These are phyloP conservation scores for Uloborus diversus DNA, from an alignment of 1,140 invertebrate genomes.

Conservation along the genomic window DNA sequence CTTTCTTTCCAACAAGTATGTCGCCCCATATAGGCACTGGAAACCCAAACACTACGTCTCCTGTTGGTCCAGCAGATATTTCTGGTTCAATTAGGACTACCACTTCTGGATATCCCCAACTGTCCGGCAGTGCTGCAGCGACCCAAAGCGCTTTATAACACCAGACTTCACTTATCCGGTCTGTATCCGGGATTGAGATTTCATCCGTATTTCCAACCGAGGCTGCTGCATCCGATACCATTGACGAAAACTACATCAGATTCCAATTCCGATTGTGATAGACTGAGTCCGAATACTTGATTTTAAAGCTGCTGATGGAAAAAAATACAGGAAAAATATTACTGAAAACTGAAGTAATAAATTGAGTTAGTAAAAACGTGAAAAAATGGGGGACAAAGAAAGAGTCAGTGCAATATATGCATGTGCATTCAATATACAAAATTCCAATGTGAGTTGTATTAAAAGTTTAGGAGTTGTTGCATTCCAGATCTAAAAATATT, in stretches of 20 bases:
- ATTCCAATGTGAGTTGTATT: too few relatives aligned
- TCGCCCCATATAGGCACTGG: constrained; percentile 8
- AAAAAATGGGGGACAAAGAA: too few relatives aligned
- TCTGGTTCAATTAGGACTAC: neutral
- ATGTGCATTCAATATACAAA: too few relatives aligned
- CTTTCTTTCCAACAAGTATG: constrained; percentile 11
- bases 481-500: too few relatives aligned
- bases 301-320: too few relatives aligned
- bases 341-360: too few relatives aligned
- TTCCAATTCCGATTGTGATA: constrained; percentile 41
- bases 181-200: constrained; percentile 46
- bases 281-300: constrained; percentile 22
- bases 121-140: constrained; percentile 1
- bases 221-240: constrained; percentile 21
- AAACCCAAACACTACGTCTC: neutral
- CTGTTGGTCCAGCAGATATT: neutral
- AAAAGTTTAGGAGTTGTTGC: too few relatives aligned
- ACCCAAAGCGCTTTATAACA: constrained; percentile 36
- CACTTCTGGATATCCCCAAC: neutral
- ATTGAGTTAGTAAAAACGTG: too few relatives aligned
- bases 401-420: too few relatives aligned
- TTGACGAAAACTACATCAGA: neutral
- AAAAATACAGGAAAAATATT: too few relatives aligned
- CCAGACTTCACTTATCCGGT: constrained; percentile 32
- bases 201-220: constrained; percentile 49